phyloP scores from a whole-genome alignment of 2,113 vertebrate species.

The Hoplias malabaricus region DNA sequence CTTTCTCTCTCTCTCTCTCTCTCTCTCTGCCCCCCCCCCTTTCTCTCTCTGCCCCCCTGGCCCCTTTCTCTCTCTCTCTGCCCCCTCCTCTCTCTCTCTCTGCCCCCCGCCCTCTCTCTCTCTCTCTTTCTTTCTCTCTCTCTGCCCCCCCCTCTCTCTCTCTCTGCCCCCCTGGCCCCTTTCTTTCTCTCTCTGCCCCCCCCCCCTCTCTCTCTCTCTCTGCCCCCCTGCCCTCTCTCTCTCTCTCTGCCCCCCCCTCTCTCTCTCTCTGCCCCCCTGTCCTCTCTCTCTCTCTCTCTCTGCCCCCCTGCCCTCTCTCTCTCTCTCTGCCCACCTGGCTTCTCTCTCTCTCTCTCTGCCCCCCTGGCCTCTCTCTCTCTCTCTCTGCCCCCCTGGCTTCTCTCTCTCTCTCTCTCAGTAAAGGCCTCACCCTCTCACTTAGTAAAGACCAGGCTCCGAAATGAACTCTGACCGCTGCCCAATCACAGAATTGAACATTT shows the following conservation, averaged over 20 bases:
- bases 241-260: background rate
- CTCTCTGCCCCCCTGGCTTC: too few species aligned
- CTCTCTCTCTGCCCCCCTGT: too few species aligned
- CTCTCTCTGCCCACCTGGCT: too few species aligned
- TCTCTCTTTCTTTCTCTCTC: background rate
- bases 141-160: background rate
- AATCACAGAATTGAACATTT: constrained; percentile 22
- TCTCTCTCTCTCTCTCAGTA: background rate
- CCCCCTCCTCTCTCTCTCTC: background rate
- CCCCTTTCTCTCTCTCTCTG: too few species aligned
- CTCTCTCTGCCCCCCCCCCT: background rate
- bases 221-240: background rate
- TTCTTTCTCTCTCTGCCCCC: background rate
- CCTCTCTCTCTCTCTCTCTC: background rate
- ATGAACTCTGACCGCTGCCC: background rate
- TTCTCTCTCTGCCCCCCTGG: background rate
- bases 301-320: too few species aligned
- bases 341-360: background rate
- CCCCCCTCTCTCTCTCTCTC: background rate
- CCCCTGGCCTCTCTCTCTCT: background rate
- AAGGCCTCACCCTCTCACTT: background rate
- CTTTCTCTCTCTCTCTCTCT: too few species aligned
- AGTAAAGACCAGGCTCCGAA: background rate
- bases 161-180: too few species aligned
- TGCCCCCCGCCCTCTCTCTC: too few species aligned